Evolutionary conservation across 2,113 vertebrate genomes (phyloP), one percentile per base, ranked within the genome.

Genomic region (Colius striatus): DNA sequence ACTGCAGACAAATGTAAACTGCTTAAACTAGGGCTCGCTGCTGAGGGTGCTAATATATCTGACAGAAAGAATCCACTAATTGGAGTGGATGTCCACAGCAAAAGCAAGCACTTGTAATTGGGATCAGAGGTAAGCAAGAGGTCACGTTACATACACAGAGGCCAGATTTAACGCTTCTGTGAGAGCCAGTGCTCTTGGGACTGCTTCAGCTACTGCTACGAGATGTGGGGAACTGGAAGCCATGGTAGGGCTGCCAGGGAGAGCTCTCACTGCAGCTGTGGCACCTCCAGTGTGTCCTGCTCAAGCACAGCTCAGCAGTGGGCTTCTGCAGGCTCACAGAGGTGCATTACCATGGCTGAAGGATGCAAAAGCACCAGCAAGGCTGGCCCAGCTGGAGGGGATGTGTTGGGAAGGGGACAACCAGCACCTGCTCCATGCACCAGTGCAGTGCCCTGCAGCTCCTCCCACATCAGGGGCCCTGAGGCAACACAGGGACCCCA

Each of bases 361-460:
- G 43, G 63, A 66, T 27, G 4, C 21, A 34, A 55, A 62, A 80
- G 50, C 43, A 38, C 3, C 12, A 65, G 32, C 51, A 92, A 30
- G 34, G 25, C 47, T 30, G 72, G 58, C 34, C 57, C 50, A 71
- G 34, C 26, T 77, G 55, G 66, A 78, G 20, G 21, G 36, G 1
- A 47, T 3, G 0, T 4, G 2, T 6, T 38, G 32, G 62, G 86
- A 81, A 68, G 41, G 66, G 20, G 43, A 67, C 25, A 50, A 43
- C 30, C 70, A 62, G 34, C 45, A 51, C 22, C 12, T 0, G 0
- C n/a, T 54, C 50, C 75, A 45, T 0, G 0, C 4, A 10, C 63
- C 70, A 84, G 23, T 12, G 3, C 60, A 53, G 47, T 16, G 43
- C 30, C 38, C 63, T 47, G n/a, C 63, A 63, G 81, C 32, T 76